Evolutionary conservation across 2,888 invertebrate species (phyloP).

Genomic region (Brassicogethes aeneus): DNA sequence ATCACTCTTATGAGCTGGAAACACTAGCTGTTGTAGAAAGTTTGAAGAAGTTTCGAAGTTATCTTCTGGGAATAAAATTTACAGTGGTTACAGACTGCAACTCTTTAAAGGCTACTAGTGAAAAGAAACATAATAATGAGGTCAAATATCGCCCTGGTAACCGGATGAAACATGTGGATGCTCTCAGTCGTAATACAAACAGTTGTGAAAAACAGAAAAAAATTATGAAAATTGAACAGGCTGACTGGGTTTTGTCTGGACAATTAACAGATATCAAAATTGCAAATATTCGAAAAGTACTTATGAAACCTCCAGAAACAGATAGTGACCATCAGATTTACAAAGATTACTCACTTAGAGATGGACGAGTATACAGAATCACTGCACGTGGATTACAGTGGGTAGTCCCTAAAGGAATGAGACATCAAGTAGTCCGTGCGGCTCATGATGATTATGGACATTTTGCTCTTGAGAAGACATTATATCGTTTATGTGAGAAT

Average conservation of each 20-base stretch:
- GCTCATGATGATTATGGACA: conserved; percentile 35
- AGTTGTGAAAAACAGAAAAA: conserved; percentile 2
- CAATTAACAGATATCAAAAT: conserved; percentile 18
- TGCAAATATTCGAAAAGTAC: conserved; percentile 10
- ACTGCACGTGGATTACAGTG: conserved; percentile 16
- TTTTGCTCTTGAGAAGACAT: conserved; percentile 29
- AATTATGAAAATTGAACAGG: conserved; percentile 15
- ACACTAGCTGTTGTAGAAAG: conserved; percentile 30
- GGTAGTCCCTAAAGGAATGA: conserved; percentile 28
- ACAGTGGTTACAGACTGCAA: conserved; percentile 29
- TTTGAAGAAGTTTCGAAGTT: conserved; percentile 28
- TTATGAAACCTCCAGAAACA: conserved; percentile 13
- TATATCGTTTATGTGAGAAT: conserved; percentile 22
- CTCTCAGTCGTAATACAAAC: conserved; percentile 20
- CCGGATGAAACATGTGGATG: conserved; percentile 19
- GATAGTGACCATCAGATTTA: conserved; percentile 12
- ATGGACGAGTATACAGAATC: conserved; percentile 15
- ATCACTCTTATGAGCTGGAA: conserved; percentile 32
- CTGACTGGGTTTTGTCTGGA: no score
- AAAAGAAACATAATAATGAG: conserved; percentile 23
- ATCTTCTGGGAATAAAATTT: conserved; percentile 26
- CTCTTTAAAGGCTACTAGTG: conserved; percentile 21
- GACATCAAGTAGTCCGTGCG: conserved; percentile 13
- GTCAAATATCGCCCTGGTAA: conserved; percentile 17
- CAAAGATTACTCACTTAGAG: conserved; percentile 12